Base-by-base conservation (phyloP, 2,113 vertebrate species). In the Lepus timidus region DNA sequence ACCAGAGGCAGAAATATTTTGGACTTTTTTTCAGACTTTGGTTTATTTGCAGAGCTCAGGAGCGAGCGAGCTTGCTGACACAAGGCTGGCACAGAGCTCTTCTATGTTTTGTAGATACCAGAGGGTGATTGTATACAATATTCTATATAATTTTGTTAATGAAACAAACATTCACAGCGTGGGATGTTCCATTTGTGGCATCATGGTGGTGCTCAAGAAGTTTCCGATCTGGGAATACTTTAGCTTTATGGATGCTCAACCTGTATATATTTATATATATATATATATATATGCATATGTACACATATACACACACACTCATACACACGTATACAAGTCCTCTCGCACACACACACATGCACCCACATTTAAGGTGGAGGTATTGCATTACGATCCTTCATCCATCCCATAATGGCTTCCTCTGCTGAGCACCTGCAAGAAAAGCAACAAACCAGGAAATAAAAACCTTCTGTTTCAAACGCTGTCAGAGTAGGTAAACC, bases 301-400 rank as follows among this genome's bases (percentile, higher is more conserved):
- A 81, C 84, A 90, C 94, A 75, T 94, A 74, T 86, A 84, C 74
- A 75, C 36, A 93, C 64, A 97, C 91, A 83, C 62, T 93, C 84
- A 75, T 19, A 74, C 75, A 52, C 64, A 96, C 82, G 87, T 97
- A 97, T 62, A 98, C 96, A 75, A 36, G 49, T 84, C 10, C 67
- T 70, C 65, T 49, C 82, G 31, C 49, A 94, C 68, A 96, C 80
- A 96, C 96, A 94, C 95, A 97, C 96, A 97, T 74, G 51, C 97
- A 98, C 89, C 97, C 97, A 97, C 96, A 96, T 96, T 97, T 97
- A 98, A 98, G 97, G 98, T 98, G 98, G 98, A 99, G 98, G 98
- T 99, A 99, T 98, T 98, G 98, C 98, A 98, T 98, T 96, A 82
- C 97, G 96, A 97, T 98, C 98, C 98, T 98, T 98, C 98, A 98